Conservation (phyloP, 2,797 vertebrate genomes). For the Takifugu rubripes region DNA sequence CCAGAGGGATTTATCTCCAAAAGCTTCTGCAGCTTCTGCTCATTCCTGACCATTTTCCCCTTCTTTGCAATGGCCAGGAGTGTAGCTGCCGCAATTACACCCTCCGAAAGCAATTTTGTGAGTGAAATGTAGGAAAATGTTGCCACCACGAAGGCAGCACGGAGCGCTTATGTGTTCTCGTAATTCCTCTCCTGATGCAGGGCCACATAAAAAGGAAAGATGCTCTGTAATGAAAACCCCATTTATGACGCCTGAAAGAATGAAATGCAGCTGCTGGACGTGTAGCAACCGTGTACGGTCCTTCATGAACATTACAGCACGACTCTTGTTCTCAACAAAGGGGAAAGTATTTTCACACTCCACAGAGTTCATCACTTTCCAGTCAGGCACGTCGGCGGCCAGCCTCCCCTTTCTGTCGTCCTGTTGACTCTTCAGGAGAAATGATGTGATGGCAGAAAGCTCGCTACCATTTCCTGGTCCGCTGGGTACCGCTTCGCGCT, state of each 20-base stretch:
- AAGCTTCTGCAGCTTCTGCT: constrained; percentile 12
- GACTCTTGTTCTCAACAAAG: constrained; percentile 36
- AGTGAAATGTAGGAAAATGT: constrained; percentile 48
- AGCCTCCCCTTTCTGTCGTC: constrained; percentile 57
- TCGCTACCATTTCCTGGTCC: constrained; percentile 70
- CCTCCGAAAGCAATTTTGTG: constrained; percentile 36
- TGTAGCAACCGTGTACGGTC: constrained; percentile 25
- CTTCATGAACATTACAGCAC: constrained; percentile 37
- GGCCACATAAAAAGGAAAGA: background rate
- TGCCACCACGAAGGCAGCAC: constrained; percentile 23
- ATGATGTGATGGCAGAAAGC: constrained; percentile 62
- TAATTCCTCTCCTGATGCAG: constrained; percentile 8
- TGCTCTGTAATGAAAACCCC: constrained; percentile 12
- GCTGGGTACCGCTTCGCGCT: constrained; percentile 44
- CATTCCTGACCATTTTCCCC: background rate
- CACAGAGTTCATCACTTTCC: constrained; percentile 51
- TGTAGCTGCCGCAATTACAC: constrained; percentile 23
- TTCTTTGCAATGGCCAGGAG: constrained; percentile 25
- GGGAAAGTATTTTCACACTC: constrained; percentile 61
- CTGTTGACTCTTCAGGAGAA: constrained; percentile 60
- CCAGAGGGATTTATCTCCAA: constrained; percentile 28
- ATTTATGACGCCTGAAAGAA: constrained; percentile 3
- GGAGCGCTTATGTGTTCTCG: constrained; percentile 5
- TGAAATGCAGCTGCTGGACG: constrained; percentile 18
- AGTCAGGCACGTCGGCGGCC: constrained; percentile 45